Evolutionary conservation across 2,888 invertebrate genomes (phyloP).

Genomic region (Andrena praecox): DNA sequence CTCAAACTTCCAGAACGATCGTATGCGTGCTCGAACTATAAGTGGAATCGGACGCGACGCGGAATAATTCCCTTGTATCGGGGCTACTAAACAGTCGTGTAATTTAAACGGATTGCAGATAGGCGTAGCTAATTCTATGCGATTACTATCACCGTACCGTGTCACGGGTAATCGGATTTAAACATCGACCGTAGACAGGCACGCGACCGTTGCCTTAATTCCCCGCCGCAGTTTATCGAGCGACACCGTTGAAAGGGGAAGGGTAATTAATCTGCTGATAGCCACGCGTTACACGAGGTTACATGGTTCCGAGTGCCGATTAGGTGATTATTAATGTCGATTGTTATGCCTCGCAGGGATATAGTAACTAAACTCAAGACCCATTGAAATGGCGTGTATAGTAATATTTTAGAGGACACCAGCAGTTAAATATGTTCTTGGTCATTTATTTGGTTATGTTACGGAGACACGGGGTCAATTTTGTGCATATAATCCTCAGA

Average conservation of each 20-base stretch:
- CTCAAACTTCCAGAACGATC: neutral
- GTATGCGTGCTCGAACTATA: neutral
- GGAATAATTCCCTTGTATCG: conserved; percentile 13
- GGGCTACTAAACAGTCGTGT: conserved; percentile 35
- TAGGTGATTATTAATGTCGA: neutral
- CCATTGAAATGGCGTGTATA: no score
- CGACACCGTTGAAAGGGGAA: conserved; percentile 14
- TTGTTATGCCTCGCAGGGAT: no score
- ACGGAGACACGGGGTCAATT: no score
- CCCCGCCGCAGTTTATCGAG: conserved; percentile 33
- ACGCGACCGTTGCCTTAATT: conserved; percentile 32
- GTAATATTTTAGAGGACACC: no score
- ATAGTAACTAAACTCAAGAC: no score
- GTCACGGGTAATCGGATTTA: conserved; percentile 55
- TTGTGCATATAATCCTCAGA: no score
- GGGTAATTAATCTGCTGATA: conserved; percentile 42
- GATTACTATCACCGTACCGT: conserved; percentile 53
- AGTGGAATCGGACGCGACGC: conserved; percentile 7
- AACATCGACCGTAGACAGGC: conserved; percentile 31
- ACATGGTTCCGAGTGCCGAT: neutral
- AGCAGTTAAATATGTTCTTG: no score
- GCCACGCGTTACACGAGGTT: conserved; percentile 16
- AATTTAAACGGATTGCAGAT: conserved; percentile 45
- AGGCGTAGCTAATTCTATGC: conserved; percentile 46
- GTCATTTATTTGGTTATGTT: no score